Evolutionary conservation across 2,888 invertebrate genomes (phyloP).

Genomic region (Cosmorhoe ocellata): DNA sequence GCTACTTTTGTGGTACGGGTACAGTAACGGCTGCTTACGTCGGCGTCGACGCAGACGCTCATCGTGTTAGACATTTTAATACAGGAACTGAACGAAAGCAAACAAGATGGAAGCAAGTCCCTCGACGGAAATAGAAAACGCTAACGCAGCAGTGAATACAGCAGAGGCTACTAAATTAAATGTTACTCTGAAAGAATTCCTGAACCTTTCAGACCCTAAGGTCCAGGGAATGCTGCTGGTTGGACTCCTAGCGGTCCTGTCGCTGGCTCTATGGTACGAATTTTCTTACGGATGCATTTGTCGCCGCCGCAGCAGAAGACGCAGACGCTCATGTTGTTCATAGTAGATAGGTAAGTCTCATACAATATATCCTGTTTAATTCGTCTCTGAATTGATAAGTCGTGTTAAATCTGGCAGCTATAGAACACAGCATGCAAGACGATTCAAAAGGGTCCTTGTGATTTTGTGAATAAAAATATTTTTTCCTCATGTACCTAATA

Average conservation of each 20-base stretch:
- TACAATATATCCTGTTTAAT: not conserved
- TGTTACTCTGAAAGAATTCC: not conserved
- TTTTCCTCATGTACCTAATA: no score
- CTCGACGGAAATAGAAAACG: not conserved
- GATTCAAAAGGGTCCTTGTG: no score
- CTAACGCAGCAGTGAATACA: not conserved
- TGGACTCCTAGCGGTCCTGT: constrained; percentile 47
- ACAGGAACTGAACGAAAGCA: not conserved
- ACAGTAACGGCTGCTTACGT: constrained; percentile 12
- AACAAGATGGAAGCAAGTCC: not conserved
- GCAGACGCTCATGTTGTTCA: constrained; percentile 40
- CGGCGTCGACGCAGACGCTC: constrained; percentile 9
- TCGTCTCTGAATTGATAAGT: no score
- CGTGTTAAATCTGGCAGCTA: no score
- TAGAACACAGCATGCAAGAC: no score
- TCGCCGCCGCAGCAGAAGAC: constrained; percentile 39
- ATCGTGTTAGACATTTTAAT: not conserved
- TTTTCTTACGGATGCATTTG: constrained; percentile 49
- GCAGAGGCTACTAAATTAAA: not conserved
- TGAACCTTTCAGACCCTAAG: constrained; percentile 43
- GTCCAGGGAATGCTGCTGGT: constrained; percentile 48
- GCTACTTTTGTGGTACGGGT: constrained; percentile 16
- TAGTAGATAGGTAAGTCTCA: constrained; percentile 1
- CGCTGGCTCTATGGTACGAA: constrained; percentile 52
- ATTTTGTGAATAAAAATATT: no score